Percentiles rank a stretch among this genome's conserved stretches.
phyloP scores from a whole-genome alignment of 2,888 invertebrate species.

The Drosophila melanosoma region DNA sequence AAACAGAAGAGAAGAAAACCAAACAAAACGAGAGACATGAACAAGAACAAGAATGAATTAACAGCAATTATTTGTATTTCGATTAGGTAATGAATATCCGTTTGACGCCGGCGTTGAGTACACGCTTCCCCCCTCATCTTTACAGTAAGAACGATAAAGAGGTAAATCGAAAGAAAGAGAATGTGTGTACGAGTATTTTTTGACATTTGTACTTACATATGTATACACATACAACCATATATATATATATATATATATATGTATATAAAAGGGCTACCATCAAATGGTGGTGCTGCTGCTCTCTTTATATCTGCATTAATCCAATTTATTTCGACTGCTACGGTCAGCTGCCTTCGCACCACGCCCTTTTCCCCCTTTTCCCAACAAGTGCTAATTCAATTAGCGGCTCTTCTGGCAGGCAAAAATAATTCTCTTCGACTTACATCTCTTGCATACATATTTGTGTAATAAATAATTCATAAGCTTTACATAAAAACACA shows the following conservation, averaged over 20 bases:
- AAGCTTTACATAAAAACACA: background rate
- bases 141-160: background rate
- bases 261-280: background rate
- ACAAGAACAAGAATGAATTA: constrained; percentile 21
- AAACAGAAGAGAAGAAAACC: background rate
- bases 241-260: background rate
- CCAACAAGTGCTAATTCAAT: constrained; percentile 61
- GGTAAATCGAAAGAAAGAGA: background rate
- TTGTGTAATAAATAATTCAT: background rate
- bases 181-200: background rate
- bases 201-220: background rate
- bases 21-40: background rate
- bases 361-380: background rate
- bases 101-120: constrained; percentile 21
- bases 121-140: background rate
- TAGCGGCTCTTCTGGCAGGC: constrained; percentile 44
- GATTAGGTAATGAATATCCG: constrained; percentile 43
- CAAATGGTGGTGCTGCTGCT: constrained; percentile 4
- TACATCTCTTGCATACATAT: background rate
- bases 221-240: no score
- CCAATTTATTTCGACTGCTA: constrained; percentile 61
- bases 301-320: constrained; percentile 61
- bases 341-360: background rate
- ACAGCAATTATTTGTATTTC: constrained; percentile 51
- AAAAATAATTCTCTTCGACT: constrained; percentile 22